Conservation (phyloP, 1,140 invertebrate genomes). For the Portunus trituberculatus region DNA sequence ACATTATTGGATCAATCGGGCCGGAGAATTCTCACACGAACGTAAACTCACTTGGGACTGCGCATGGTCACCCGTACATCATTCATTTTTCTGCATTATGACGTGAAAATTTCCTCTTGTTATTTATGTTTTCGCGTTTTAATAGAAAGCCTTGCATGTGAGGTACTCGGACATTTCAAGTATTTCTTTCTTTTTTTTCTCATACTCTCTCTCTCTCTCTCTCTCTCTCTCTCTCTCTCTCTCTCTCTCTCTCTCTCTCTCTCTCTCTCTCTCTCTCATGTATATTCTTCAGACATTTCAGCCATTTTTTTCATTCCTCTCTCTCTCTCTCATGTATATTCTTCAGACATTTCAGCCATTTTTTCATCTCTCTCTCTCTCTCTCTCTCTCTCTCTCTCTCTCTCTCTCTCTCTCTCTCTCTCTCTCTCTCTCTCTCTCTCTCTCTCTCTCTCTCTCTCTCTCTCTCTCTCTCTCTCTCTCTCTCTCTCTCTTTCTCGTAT, state of each 20-base stretch:
- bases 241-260: slow-evolving; percentile 32
- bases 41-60: no score
- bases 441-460: slow-evolving; percentile 32
- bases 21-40: no score
- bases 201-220: neutral
- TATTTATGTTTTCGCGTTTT: no score
- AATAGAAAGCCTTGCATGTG: no score
- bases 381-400: neutral
- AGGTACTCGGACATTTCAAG: no score
- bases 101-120: no score
- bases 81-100: no score
- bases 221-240: neutral
- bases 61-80: no score
- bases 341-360: neutral
- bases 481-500: neutral
- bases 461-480: slow-evolving; percentile 29
- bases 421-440: slow-evolving; percentile 32
- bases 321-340: neutral
- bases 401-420: neutral
- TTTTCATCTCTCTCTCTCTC: neutral
- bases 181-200: neutral
- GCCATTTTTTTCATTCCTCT: neutral
- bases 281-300: no score
- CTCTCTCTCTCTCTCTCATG: slow-evolving; percentile 15
- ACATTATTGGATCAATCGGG: no score